Evolutionary conservation across 2,113 vertebrate genomes (phyloP).

Genomic region (Anhinga rufa): DNA sequence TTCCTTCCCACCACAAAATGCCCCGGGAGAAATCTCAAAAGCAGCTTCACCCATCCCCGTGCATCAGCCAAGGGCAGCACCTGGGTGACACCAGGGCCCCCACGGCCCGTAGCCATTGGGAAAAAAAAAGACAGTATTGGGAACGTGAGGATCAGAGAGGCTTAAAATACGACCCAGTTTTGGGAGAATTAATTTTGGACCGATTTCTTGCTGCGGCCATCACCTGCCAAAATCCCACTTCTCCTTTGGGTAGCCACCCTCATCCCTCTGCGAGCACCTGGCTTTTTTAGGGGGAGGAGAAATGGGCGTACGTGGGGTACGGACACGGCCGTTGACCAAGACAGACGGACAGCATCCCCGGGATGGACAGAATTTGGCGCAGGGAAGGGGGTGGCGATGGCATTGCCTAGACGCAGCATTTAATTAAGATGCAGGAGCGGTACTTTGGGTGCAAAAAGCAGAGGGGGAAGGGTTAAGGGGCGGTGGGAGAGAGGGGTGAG

Average conservation of each 20-base stretch:
- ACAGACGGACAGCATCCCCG: not conserved
- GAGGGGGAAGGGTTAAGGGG: constrained; percentile 20
- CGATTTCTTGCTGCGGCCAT: accelerated
- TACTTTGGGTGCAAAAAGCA: not conserved
- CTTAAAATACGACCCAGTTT: not conserved
- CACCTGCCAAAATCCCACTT: not conserved
- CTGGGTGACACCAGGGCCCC: not conserved
- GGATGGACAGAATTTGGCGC: not conserved
- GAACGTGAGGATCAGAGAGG: not conserved
- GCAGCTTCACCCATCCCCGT: not conserved
- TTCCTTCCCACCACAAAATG: not conserved
- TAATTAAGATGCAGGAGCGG: not conserved
- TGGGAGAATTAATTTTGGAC: not conserved
- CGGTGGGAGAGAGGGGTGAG: not conserved
- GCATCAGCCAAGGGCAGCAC: not conserved
- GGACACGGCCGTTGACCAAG: not conserved
- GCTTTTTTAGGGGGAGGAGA: not conserved
- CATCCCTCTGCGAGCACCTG: accelerated
- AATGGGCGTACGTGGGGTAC: accelerated
- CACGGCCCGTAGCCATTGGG: accelerated
- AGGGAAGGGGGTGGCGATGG: not conserved
- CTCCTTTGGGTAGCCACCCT: not conserved
- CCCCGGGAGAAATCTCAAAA: not conserved
- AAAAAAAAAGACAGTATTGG: not conserved
- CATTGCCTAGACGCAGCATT: not conserved